A percentile compares a stretch with the other conserved stretches of the same genome.
Evolutionary conservation across 1,140 invertebrate species (phyloP).

Genomic region (Dryas iulia): DNA sequence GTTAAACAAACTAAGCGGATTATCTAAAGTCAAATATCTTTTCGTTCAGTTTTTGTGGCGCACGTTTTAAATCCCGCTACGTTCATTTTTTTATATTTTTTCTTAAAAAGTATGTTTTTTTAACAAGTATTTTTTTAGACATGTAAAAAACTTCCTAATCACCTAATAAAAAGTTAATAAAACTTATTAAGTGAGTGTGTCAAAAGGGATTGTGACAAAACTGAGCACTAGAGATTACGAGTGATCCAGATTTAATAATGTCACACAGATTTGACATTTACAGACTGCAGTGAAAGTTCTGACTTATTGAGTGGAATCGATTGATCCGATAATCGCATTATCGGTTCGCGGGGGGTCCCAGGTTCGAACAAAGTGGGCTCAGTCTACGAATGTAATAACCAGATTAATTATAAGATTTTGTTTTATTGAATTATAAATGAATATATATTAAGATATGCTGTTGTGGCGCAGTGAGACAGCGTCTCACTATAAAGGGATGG

Average conservation of each 20-base stretch:
- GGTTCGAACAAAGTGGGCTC: background rate
- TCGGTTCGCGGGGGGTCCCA: constrained; percentile 57
- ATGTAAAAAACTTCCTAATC: background rate
- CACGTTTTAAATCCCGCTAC: too few relatives aligned
- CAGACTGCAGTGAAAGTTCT: constrained; percentile 59
- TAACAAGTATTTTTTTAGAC: background rate
- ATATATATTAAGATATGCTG: too few relatives aligned
- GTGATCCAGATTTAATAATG: constrained; percentile 64
- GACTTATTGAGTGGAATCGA: constrained; percentile 65
- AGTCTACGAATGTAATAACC: background rate
- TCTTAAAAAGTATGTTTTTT: too few relatives aligned
- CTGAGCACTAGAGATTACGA: constrained; percentile 46
- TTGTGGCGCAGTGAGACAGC: too few relatives aligned
- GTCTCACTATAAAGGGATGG: too few relatives aligned
- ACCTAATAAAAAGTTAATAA: constrained; percentile 18
- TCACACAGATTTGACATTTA: constrained; percentile 63
- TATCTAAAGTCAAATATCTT: too few relatives aligned
- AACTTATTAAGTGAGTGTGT: constrained; percentile 44
- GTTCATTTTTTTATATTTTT: too few relatives aligned
- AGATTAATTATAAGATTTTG: background rate
- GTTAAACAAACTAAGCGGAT: too few relatives aligned
- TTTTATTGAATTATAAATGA: background rate
- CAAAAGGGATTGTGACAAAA: constrained; percentile 59
- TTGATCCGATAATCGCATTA: constrained; percentile 68
- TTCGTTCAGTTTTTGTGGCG: too few relatives aligned